Percentiles rank a stretch among this genome's conserved stretches.
Conservation (phyloP, 2,888 invertebrate genomes). For the Apantesis nais region DNA sequence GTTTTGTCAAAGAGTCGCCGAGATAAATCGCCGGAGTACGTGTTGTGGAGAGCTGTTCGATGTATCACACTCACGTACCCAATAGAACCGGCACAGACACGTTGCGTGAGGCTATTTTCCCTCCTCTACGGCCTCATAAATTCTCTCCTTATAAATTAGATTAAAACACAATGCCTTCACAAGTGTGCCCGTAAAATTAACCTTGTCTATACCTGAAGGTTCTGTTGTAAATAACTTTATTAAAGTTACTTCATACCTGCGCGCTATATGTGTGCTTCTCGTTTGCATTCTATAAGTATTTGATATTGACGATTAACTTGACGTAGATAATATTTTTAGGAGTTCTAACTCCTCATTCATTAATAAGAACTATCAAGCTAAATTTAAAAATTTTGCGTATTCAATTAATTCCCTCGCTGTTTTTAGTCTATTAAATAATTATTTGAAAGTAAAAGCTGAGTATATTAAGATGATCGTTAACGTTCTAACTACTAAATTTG, state of each 20-base stretch:
- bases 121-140: slow-evolving; percentile 69
- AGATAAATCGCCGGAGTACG: slow-evolving; percentile 68
- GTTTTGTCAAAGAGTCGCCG: slow-evolving; percentile 61
- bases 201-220: slow-evolving; percentile 40
- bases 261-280: slow-evolving; percentile 16
- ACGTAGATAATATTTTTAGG: neutral
- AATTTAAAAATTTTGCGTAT: too few species aligned
- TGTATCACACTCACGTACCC: slow-evolving; percentile 72
- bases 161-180: slow-evolving; percentile 64
- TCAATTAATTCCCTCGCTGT: too few species aligned
- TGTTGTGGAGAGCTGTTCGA: slow-evolving; percentile 66
- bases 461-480: too few species aligned
- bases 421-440: too few species aligned
- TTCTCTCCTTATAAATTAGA: slow-evolving; percentile 75
- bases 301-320: slow-evolving; percentile 4
- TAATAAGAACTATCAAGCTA: too few species aligned
- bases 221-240: slow-evolving; percentile 37
- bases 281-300: slow-evolving; percentile 8
- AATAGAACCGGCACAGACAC: slow-evolving; percentile 69
- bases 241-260: slow-evolving; percentile 25
- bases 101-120: slow-evolving; percentile 74
- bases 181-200: slow-evolving; percentile 48
- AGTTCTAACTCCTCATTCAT: too few species aligned
- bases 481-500: too few species aligned
- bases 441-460: too few species aligned